Evolutionary conservation across 2,888 invertebrate genomes (phyloP), one percentile per base, ranked within the genome.

Genomic region (Sclerodermus sp.): DNA sequence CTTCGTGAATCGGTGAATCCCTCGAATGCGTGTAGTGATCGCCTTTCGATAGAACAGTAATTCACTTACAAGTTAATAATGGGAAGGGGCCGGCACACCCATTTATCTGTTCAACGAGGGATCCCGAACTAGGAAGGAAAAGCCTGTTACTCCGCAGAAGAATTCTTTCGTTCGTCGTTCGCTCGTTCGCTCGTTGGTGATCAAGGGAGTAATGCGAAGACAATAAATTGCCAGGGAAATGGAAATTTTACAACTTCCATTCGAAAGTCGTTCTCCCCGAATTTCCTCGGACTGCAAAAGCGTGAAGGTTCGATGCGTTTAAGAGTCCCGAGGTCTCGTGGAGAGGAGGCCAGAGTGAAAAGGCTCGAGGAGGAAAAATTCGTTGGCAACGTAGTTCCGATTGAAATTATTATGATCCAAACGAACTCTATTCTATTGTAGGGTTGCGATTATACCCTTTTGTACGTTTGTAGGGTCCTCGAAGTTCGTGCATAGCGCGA

Each of bases 401-500:
- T 76, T 71, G 74, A 75, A 77, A 77, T 78, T 78, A 77, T 78
- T 75, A 74, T 70, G 77, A 77, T 77, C 76, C 77, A 76, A 78
- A 77, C 72, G 77, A 78, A 77, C 75, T 76, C 73, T 69, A 74
- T 72, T 74, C 76, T 71, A 76, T 76, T 74, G 77, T 74, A 65
- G 74, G 68, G 72, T 69, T 70, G 73, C 76, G 77, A 77, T 77
- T 77, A 77, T 77, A 71, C 75, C 73, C 75, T 77, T 67, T 77
- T 77, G 77, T 76, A 67, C 63, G 66, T 53, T 61, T 74, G 67
- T 74, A 76, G 76, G 66, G 76, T 68, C 68, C 77, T 77, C 66
- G 64, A 73, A 64, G 60, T 57, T 56, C 60, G 62, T 64, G 60
- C 64, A 55, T 53, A 53, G 60, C 56, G 60, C 56, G 53, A 68